Percentiles rank a stretch among this genome's conserved stretches.
These are phyloP conservation scores for Drosophila imparisetae DNA, from an alignment of 2,888 invertebrate species.

Conservation along the genomic window DNA sequence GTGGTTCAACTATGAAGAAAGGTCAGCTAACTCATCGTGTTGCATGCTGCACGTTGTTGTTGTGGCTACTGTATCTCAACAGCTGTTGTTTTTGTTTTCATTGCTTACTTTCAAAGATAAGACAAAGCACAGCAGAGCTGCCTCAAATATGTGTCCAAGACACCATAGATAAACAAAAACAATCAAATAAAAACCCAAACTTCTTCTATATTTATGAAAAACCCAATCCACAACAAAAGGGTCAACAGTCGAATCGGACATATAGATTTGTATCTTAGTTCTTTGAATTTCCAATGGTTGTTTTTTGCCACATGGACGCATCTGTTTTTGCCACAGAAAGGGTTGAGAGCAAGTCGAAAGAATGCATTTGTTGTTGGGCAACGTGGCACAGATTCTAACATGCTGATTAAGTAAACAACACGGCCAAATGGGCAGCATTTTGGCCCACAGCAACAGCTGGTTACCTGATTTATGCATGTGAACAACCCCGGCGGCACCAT, in stretches of 20 bases:
- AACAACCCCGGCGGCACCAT: constrained; percentile 31
- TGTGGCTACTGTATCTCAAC: constrained; percentile 40
- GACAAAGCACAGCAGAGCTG: constrained; percentile 15
- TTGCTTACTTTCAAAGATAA: constrained; percentile 53
- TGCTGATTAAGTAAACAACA: constrained; percentile 43
- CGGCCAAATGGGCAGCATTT: constrained; percentile 45
- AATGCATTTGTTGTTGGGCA: constrained; percentile 37
- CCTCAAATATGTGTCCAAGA: constrained; percentile 32
- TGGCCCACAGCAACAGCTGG: constrained; percentile 63
- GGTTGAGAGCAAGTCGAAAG: constrained; percentile 8
- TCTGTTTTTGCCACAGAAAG: constrained; percentile 34
- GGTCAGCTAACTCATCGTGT: constrained; percentile 66
- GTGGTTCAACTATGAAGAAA: constrained; percentile 74
- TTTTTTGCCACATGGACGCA: constrained; percentile 41
- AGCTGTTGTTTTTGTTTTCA: constrained; percentile 23
- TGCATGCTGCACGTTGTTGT: constrained; percentile 9
- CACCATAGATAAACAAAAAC: constrained; percentile 38
- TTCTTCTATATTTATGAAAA: constrained; percentile 11
- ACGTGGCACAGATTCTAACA: constrained; percentile 50
- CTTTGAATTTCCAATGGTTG: constrained; percentile 23
- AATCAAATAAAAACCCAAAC: constrained; percentile 28
- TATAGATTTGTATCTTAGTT: constrained; percentile 19
- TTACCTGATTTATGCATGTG: constrained; percentile 71
- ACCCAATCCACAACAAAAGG: constrained; percentile 44
- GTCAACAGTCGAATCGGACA: constrained; percentile 45